These are phyloP conservation scores for Gallinago media DNA, from an alignment of 2,113 vertebrate genomes.

Conservation along the genomic window DNA sequence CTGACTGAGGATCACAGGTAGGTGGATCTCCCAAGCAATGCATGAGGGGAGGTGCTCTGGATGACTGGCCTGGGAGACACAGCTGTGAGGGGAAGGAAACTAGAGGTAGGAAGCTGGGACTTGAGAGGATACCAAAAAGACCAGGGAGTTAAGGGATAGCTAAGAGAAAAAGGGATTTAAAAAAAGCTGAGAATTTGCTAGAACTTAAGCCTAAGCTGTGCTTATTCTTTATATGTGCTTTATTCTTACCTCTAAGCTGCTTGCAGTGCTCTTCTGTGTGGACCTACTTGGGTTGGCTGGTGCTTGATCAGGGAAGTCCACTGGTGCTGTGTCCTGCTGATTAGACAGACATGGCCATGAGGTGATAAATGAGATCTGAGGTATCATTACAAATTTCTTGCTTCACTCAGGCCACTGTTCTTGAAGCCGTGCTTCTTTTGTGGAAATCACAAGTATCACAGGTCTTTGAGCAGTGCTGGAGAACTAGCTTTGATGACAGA, in stretches of 20 bases:
- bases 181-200: background rate
- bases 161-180: background rate
- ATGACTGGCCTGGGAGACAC: background rate
- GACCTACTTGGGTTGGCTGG: background rate
- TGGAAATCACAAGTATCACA: background rate
- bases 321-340: background rate
- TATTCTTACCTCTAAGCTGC: background rate
- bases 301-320: background rate
- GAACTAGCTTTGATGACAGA: background rate
- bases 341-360: background rate
- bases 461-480: background rate
- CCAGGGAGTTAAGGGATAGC: background rate
- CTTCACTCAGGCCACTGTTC: background rate
- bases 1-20: background rate
- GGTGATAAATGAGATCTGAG: background rate
- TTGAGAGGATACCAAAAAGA: background rate
- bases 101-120: background rate
- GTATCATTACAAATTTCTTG: background rate
- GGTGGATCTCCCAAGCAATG: background rate
- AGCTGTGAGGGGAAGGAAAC: background rate
- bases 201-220: rapidly evolving
- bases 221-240: background rate
- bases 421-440: background rate
- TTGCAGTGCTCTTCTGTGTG: background rate
- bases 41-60: background rate